Evolutionary conservation across 2,888 invertebrate species (phyloP), one percentile per base, ranked within the genome.

Genomic region (Anarsia innoxiella): DNA sequence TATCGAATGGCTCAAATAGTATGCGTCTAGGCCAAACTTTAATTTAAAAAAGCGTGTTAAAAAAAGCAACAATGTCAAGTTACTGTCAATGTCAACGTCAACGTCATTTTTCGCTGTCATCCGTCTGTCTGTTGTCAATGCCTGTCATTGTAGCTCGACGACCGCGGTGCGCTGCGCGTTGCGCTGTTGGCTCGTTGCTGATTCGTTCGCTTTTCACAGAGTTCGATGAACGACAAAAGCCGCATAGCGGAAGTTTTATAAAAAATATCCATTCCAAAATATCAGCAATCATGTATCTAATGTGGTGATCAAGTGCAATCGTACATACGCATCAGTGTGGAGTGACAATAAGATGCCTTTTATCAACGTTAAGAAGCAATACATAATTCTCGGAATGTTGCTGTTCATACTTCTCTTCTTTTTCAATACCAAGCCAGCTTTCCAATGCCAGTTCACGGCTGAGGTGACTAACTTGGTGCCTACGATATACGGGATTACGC

Each of bases 401-500:
- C 45, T 84, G 56, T 84, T 80, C 56, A 66, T 83, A 37, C 55
- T 70, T 42, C 60, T 84, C 50, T 83, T 84, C 69, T 62, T 84
- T 49, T 76, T 84, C 49, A 82, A 82, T 51, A 76, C 60, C 42
- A 73, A 63, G 47, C 83, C 84, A 23, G 72, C 70, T 26, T 71
- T 80, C 47, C 84, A 80, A 63, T 84, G 84, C 44, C 83, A 82
- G 49, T 71, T 80, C 46, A 66, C 62, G 45, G 56, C 65, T 42
- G 77, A 77, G 46, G 57, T 59, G 26, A 59, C 66, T 44, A 62
- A 71, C 16, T 74, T 82, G 47, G 56, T 87, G 43, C 93, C 95
- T 19, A 90, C 86, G 23, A 94, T 98, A 49, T 97, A 94, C 71
- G 93, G 93, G 10, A 91, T 98, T 50, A 98, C 97, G 2, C 97